Evolutionary conservation across 2,888 invertebrate genomes (phyloP), one percentile per base, ranked within the genome.

Genomic region (Euspilapteryx auroguttella): DNA sequence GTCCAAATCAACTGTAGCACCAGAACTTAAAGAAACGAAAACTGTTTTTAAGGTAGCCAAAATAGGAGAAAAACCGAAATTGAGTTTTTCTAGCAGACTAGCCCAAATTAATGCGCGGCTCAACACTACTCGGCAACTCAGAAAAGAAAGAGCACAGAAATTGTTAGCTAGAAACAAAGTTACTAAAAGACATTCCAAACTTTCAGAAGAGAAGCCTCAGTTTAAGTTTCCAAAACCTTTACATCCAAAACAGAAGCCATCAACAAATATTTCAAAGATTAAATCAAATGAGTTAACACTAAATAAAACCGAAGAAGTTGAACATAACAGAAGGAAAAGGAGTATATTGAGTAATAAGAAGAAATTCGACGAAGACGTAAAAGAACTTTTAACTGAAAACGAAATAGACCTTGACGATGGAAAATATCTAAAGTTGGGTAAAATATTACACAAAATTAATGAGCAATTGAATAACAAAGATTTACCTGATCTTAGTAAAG

Each of bases 381-480:
- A 13, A n/a, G 33, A 34, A 13, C 25, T 25, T 7, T 30, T 33
- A 4, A 26, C 32, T 13, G 57, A 61, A 33, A 68, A 64, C 25
- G 51, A 61, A 37, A 43, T 62, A 12, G 45, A 55, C 3, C 28
- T 38, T 1, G 40, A 44, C 17, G 35, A 36, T 9, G 46, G 42
- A 27, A 45, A 51, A 10, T 45, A 49, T 32, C 38, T 35, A 1
- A 53, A 54, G 17, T 28, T 58, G 2, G 52, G 49, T 39, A 57
- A 54, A 24, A 47, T 66, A 17, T 34, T 65, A 1, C 45, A 46
- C 6, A 56, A 50, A 34, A 38, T 66, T 3, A 51, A 59, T 12
- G 45, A 55, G 28, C 46, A 53, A 32, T 34, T 61, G 11, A 40
- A 49, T 9, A 42, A 53, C 3, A 34, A 35, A 10, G 34, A 35